Conservation (phyloP, 2,888 invertebrate genomes). For the Tetragnatha montana region DNA sequence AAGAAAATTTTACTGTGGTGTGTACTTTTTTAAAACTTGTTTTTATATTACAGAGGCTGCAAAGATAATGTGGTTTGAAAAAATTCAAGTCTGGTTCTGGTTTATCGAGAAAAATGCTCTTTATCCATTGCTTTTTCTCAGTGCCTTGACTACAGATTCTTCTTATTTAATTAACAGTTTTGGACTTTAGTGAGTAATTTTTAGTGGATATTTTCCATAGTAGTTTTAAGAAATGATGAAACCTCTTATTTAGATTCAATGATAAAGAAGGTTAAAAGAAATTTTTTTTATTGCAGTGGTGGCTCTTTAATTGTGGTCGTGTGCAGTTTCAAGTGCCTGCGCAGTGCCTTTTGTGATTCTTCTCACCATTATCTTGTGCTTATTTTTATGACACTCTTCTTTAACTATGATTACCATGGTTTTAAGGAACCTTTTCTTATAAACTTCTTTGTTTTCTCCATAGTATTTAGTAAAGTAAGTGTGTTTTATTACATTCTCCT, state of each 20-base stretch:
- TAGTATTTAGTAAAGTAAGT: slow-evolving; percentile 87
- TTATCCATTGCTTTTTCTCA: slow-evolving; percentile 92
- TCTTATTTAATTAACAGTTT: slow-evolving; percentile 85
- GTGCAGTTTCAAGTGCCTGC: slow-evolving; percentile 88
- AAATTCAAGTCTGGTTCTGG: slow-evolving; percentile 90
- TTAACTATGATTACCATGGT: slow-evolving; percentile 85
- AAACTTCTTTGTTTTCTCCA: slow-evolving; percentile 93
- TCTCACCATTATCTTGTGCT: slow-evolving; percentile 93
- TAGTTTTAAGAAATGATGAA: neutral
- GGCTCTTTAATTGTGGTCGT: slow-evolving; percentile 90
- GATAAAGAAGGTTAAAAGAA: neutral
- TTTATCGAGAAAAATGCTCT: slow-evolving; percentile 93
- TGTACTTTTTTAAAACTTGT: neutral
- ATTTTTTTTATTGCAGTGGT: slow-evolving; percentile 76
- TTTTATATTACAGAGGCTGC: slow-evolving; percentile 82
- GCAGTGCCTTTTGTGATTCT: slow-evolving; percentile 93
- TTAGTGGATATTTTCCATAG: neutral
- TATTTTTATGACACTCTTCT: slow-evolving; percentile 91
- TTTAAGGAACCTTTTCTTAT: slow-evolving; percentile 91
- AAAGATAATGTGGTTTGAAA: slow-evolving; percentile 96
- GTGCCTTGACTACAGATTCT: slow-evolving; percentile 90
- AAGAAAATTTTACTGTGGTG: neutral
- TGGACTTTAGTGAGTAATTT: slow-evolving; percentile 80
- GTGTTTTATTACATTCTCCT: neutral
- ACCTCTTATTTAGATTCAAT: no score